phyloP scores from a whole-genome alignment of 2,113 vertebrate species.

The Oreochromis tanganicae region DNA sequence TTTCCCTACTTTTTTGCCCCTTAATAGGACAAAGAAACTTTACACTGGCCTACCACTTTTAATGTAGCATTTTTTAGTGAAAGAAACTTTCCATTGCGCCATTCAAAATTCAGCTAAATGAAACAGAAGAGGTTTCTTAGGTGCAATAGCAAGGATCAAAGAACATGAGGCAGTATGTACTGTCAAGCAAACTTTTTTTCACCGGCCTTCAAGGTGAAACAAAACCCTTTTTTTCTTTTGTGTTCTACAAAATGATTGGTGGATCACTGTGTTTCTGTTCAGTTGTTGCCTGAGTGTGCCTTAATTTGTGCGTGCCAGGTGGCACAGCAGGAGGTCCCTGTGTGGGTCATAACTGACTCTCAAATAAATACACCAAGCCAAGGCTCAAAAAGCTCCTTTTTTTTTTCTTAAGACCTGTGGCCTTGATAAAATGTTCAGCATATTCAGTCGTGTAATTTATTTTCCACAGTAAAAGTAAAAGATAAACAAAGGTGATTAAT shows the following conservation, averaged over 20 bases:
- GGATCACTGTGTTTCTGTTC: slow-evolving; percentile 7
- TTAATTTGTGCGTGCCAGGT: slow-evolving; percentile 15
- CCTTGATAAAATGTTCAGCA: slow-evolving; percentile 20
- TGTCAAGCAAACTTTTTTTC: not conserved
- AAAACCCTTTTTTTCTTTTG: not conserved
- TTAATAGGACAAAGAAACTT: not conserved
- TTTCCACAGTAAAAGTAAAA: not conserved
- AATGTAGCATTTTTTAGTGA: not conserved
- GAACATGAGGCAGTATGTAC: not conserved
- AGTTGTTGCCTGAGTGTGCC: slow-evolving; percentile 45
- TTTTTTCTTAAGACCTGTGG: not conserved
- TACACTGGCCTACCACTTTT: not conserved
- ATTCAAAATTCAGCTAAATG: not conserved
- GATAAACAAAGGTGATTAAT: slow-evolving; percentile 36
- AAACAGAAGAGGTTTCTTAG: not conserved
- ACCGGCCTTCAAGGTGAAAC: slow-evolving; percentile 16
- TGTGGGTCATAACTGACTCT: slow-evolving; percentile 10
- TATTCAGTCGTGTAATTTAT: slow-evolving; percentile 32
- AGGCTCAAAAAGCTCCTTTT: slow-evolving; percentile 15
- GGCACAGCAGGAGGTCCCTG: slow-evolving; percentile 14
- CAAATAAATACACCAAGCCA: not conserved
- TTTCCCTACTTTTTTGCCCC: not conserved
- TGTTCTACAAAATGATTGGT: not conserved
- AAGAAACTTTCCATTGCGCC: not conserved
- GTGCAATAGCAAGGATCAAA: not conserved